Percentiles rank a stretch among this genome's conserved stretches.
Evolutionary conservation across 2,888 invertebrate species (phyloP).

Genomic region (Idaea biselata): DNA sequence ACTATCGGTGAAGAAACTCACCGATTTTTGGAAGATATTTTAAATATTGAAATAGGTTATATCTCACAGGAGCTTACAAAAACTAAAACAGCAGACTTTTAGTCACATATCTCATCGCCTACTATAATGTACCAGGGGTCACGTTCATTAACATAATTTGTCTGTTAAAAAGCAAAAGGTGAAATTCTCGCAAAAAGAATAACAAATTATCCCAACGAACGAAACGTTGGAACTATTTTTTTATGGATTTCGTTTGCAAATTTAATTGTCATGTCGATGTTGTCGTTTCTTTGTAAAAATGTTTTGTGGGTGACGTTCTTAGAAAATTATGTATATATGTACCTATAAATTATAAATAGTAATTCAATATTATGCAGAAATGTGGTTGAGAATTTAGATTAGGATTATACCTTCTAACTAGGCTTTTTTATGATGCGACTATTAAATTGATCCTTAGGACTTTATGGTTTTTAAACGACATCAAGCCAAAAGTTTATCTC

Average conservation of each 20-base stretch:
- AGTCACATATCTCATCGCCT: not conserved
- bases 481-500: too few relatives aligned
- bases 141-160: not conserved
- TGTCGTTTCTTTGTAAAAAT: not conserved
- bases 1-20: too few relatives aligned
- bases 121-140: not conserved
- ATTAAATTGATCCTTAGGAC: not conserved
- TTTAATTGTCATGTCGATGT: not conserved
- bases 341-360: not conserved
- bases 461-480: not conserved
- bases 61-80: not conserved
- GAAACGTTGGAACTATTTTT: not conserved
- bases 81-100: not conserved
- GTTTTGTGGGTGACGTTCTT: not conserved
- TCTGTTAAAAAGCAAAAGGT: not conserved
- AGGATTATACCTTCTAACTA: not conserved
- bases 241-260: not conserved
- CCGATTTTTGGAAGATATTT: too few relatives aligned
- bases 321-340: not conserved
- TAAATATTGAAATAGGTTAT: too few relatives aligned
- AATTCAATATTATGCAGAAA: not conserved
- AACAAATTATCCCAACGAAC: not conserved
- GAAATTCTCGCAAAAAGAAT: not conserved
- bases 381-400: not conserved
- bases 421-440: not conserved